Conservation (phyloP, 2,888 invertebrate species). For the Melanostoma scalare region DNA sequence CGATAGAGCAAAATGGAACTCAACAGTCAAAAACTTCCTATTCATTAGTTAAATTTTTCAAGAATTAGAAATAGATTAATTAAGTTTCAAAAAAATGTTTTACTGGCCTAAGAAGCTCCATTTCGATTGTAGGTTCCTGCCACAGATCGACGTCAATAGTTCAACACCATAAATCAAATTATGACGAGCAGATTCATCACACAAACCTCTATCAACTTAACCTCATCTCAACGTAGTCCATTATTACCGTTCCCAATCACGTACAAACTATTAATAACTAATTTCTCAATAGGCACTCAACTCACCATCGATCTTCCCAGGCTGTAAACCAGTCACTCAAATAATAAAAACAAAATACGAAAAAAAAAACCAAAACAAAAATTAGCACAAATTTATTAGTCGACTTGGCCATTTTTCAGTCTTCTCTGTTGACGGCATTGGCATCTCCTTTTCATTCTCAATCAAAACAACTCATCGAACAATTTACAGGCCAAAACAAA, state of each 20-base stretch:
- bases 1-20: too few relatives aligned
- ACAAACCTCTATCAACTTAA: neutral
- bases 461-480: conserved; percentile 31
- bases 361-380: conserved; percentile 18
- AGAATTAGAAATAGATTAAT: too few relatives aligned
- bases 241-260: conserved; percentile 35
- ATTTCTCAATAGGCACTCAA: conserved; percentile 6
- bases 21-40: too few relatives aligned
- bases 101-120: too few relatives aligned
- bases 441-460: conserved; percentile 1
- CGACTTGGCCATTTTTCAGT: conserved; percentile 29
- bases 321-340: conserved; percentile 24
- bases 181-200: too few relatives aligned
- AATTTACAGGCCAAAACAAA: conserved; percentile 28
- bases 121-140: too few relatives aligned
- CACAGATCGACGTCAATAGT: too few relatives aligned
- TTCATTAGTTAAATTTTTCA: too few relatives aligned
- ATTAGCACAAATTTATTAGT: conserved; percentile 22
- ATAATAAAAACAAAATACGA: conserved; percentile 1
- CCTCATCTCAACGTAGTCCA: neutral
- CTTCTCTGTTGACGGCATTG: conserved; percentile 19
- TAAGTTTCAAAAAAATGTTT: too few relatives aligned
- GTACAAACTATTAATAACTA: conserved; percentile 58
- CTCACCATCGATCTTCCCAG: conserved; percentile 26
- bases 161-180: too few relatives aligned